phyloP scores from a whole-genome alignment of 2,113 vertebrate genomes.

The mouse (Mus musculus) region GRCm39 chr9:119750501-119751000 shows the following conservation, averaged over 20 bases:
- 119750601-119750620: slow-evolving; percentile 12
- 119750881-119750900: slow-evolving; percentile 30
- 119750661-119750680: slow-evolving; percentile 52
- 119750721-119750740: slow-evolving; percentile 20
- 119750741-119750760: slow-evolving; percentile 17
- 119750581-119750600: neutral
- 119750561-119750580: neutral
- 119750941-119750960: slow-evolving; percentile 42
- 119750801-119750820: slow-evolving; percentile 37
- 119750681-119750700: slow-evolving; percentile 39
- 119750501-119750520: neutral
- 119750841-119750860: neutral
- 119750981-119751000: slow-evolving; percentile 55
- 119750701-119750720: slow-evolving; percentile 3
- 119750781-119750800: neutral
- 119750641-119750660: neutral
- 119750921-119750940: neutral
- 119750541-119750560: slow-evolving; percentile 38
- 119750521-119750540: slow-evolving; percentile 45
- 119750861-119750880: neutral
- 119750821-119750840: slow-evolving; percentile 2
- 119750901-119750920: slow-evolving; percentile 27
- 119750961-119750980: neutral
- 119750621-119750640: slow-evolving; percentile 1
- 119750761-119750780: neutral